A percentile compares a stretch with the other conserved stretches of the same genome.
Conservation (phyloP, 2,888 invertebrate species). For the Melangyna quadrimaculata region DNA sequence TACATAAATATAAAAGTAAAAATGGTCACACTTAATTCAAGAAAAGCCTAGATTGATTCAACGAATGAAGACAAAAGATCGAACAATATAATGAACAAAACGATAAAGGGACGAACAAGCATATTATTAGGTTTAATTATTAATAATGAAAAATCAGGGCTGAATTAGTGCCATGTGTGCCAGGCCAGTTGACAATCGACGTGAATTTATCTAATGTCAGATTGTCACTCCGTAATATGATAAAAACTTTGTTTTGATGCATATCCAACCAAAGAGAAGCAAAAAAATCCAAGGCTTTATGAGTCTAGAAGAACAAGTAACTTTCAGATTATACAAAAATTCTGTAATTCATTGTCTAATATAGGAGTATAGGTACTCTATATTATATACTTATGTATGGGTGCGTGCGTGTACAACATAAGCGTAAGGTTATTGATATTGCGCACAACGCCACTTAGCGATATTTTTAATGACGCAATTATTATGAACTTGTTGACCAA, state of each 20-base stretch:
- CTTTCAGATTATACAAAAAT: not conserved
- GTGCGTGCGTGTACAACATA: not conserved
- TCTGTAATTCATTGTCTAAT: not conserved
- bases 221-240: conserved; percentile 16
- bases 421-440: conserved; percentile 48
- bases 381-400: not conserved
- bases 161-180: conserved; percentile 47
- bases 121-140: conserved; percentile 50
- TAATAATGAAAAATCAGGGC: conserved; percentile 68
- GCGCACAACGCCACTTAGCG: conserved; percentile 49
- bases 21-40: not conserved
- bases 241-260: conserved; percentile 24
- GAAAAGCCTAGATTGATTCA: not conserved
- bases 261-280: conserved; percentile 11
- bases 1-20: too few relatives aligned
- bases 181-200: conserved; percentile 52
- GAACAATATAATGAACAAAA: not conserved
- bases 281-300: not conserved
- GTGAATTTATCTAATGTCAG: conserved; percentile 9
- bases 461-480: conserved; percentile 62
- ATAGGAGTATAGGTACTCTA: not conserved
- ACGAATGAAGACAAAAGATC: not conserved
- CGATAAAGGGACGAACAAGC: not conserved
- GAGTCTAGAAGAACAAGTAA: not conserved
- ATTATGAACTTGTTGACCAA: conserved; percentile 63